Evolutionary conservation across 1,140 invertebrate species (phyloP), one percentile per base, ranked within the genome.

Genomic region (Drosophila pachea): DNA sequence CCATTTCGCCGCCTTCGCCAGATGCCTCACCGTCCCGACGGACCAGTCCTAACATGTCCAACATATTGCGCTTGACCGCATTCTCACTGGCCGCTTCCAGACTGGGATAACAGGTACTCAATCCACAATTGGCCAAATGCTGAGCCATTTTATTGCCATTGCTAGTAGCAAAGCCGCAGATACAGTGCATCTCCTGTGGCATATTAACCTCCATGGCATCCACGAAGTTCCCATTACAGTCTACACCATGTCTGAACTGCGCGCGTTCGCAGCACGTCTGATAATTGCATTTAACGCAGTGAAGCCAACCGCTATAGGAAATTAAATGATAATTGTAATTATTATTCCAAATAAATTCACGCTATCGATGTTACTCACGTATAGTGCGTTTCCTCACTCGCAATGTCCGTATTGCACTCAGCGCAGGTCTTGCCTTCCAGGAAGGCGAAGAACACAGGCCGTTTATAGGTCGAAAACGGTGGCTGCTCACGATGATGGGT

Each of bases 221-320:
- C 36, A 75, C 74, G 35, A 86, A 82, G 54, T 81, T 89, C 76
- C 90, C 89, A 90, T 92, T 89, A 91, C 94, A 92, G 89, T 91
- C 90, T 65, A 91, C 89, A 60, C 91, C 91, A 90, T 96, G 95
- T 52, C 93, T 92, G 73, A 93, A 91, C 90, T 95, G 94, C 0
- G 94, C 94, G 60, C 92, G 92, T 88, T 92, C 92, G 88, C 95
- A 96, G 61, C 93, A 94, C 5, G 94, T 95, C 49, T 93, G 91
- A 82, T 93, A 97, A 67, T 93, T 92, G 78, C 95, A 97, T 65
- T 94, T 93, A 43, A 91, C 91, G 88, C 95, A 97, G 61, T 90
- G 92, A 68, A 94, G 91, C 82, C 92, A 91, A 0, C 94, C 94
- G 2, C 94, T 95, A 86, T 16, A 0, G 49, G 49, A 29, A 7